Percentiles rank a stretch among this genome's conserved stretches.
Conservation (phyloP, 1,140 invertebrate genomes). For the Metaphire vulgaris region DNA sequence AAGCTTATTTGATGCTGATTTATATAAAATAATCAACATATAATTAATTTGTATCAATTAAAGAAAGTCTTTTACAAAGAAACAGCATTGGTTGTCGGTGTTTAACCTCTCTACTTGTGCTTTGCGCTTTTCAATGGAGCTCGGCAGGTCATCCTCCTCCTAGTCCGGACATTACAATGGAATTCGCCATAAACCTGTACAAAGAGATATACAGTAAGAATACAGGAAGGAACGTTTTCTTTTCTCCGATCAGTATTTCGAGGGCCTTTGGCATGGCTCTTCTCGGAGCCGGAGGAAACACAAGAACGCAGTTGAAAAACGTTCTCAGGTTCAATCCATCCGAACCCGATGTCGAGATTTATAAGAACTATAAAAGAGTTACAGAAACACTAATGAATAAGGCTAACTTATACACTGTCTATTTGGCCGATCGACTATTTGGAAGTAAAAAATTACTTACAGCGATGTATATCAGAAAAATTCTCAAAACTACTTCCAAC, state of each 20-base stretch:
- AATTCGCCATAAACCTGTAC: slow-evolving; percentile 48
- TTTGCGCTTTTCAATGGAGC: too few relatives aligned
- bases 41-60: too few relatives aligned
- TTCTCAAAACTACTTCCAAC: not conserved
- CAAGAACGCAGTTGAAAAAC: slow-evolving; percentile 54
- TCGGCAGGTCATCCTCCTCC: too few relatives aligned
- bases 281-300: slow-evolving; percentile 65
- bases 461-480: not conserved
- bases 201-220: slow-evolving; percentile 43
- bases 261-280: slow-evolving; percentile 70
- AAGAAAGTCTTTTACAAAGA: too few relatives aligned
- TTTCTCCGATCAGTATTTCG: slow-evolving; percentile 78
- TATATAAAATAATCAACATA: too few relatives aligned
- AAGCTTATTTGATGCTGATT: too few relatives aligned
- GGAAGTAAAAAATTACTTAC: not conserved
- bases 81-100: too few relatives aligned
- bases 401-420: too few relatives aligned
- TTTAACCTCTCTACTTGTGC: too few relatives aligned
- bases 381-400: slow-evolving; percentile 1
- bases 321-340: slow-evolving; percentile 12
- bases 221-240: slow-evolving; percentile 65
- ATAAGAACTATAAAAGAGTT: not conserved
- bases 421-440: slow-evolving; percentile 12
- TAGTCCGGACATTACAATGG: slow-evolving; percentile 33
- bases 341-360: not conserved